A percentile compares a stretch with the other conserved stretches of the same genome.
Conservation (phyloP, 2,797 vertebrate species). For the Anabacerthia variegaticeps region DNA sequence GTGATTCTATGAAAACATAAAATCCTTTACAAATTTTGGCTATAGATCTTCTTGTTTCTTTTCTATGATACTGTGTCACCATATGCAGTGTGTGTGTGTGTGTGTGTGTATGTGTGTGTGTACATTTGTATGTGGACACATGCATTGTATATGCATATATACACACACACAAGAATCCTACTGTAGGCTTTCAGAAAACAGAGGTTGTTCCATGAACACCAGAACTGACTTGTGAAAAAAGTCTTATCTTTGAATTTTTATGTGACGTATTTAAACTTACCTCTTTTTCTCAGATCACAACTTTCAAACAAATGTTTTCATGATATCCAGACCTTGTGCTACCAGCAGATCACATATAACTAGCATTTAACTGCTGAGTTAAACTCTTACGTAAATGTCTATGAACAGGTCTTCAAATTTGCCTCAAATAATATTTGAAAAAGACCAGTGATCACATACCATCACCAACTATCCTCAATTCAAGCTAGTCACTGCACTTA, state of each 20-base stretch:
- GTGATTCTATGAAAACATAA: not conserved
- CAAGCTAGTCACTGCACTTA: not conserved
- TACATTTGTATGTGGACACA: accelerated
- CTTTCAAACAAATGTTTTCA: not conserved
- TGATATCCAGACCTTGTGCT: not conserved
- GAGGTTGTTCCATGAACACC: not conserved
- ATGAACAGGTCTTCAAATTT: not conserved
- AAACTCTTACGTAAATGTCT: not conserved
- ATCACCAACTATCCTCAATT: not conserved
- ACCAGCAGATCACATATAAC: not conserved
- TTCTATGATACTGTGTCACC: not conserved
- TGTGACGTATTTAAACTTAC: not conserved
- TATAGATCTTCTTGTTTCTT: not conserved
- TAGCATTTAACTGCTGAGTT: not conserved
- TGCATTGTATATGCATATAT: not conserved
- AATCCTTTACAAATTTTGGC: not conserved
- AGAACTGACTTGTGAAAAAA: not conserved
- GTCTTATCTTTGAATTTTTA: not conserved
- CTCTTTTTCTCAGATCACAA: not conserved
- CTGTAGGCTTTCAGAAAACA: not conserved
- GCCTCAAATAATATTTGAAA: not conserved
- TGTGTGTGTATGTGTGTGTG: not conserved
- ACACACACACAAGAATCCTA: not conserved
- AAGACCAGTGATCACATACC: not conserved
- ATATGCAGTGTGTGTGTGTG: not conserved